Percentiles rank a stretch among this genome's conserved stretches.
Conservation (phyloP, 1,140 invertebrate genomes). For the Manduca sexta region DNA sequence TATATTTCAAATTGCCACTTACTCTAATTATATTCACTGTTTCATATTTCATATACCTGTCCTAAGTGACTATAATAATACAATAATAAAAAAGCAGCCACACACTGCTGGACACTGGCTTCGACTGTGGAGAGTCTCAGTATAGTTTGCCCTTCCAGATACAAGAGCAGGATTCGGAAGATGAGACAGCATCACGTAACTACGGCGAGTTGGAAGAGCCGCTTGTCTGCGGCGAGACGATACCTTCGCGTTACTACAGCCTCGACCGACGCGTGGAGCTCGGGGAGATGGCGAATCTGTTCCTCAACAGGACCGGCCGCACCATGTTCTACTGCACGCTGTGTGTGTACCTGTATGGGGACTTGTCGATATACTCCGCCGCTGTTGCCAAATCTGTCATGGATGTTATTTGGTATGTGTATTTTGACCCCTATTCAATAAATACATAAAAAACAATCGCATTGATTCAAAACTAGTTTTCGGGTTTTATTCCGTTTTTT, state of each 20-base stretch:
- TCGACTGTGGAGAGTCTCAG: too few relatives aligned
- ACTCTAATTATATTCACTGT: too few relatives aligned
- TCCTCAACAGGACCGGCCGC: constrained; percentile 87
- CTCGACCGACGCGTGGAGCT: constrained; percentile 82
- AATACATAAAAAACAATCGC: too few relatives aligned
- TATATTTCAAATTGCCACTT: too few relatives aligned
- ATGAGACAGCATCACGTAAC: constrained; percentile 27
- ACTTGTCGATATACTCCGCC: constrained; percentile 95
- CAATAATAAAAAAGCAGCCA: too few relatives aligned
- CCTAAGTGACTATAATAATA: too few relatives aligned
- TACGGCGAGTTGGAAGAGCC: constrained; percentile 58
- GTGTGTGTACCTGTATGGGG: constrained; percentile 96
- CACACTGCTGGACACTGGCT: too few relatives aligned
- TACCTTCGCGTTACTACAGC: constrained; percentile 72
- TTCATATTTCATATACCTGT: too few relatives aligned
- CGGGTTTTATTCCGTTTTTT: too few relatives aligned
- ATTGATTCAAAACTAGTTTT: too few relatives aligned
- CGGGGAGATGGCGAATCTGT: constrained; percentile 94
- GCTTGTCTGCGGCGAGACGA: constrained; percentile 50
- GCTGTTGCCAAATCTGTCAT: constrained; percentile 94
- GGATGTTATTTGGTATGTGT: constrained; percentile 91
- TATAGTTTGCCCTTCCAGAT: too few relatives aligned
- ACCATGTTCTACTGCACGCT: constrained; percentile 91
- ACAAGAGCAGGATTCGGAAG: constrained; percentile 56
- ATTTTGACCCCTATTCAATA: too few relatives aligned